phyloP scores from a whole-genome alignment of 92 coral and sea anemone genomes.

The Scolanthus callimorphus region DNA sequence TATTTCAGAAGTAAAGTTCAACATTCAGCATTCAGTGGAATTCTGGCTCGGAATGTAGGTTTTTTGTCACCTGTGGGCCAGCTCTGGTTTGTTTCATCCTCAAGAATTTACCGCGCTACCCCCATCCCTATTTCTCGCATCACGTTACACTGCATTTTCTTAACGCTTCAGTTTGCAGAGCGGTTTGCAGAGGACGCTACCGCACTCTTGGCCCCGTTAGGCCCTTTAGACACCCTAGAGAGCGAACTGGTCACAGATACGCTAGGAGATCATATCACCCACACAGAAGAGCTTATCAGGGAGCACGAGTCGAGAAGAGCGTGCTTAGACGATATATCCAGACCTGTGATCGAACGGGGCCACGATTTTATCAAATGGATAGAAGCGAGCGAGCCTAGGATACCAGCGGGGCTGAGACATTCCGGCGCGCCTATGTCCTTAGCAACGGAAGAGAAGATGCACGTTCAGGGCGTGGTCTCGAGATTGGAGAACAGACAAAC shows the following conservation, averaged over 20 bases:
- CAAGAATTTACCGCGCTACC: too few relatives aligned
- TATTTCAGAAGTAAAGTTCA: too few relatives aligned
- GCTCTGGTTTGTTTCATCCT: too few relatives aligned
- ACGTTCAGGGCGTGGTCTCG: slow-evolving; percentile 38
- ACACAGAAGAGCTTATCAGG: slow-evolving; percentile 57
- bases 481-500: slow-evolving; percentile 42
- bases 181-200: slow-evolving; percentile 50
- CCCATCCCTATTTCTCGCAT: too few relatives aligned
- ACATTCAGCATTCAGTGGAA: too few relatives aligned
- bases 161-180: slow-evolving; percentile 56
- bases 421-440: slow-evolving; percentile 40
- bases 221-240: slow-evolving; percentile 19
- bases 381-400: slow-evolving; percentile 56
- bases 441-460: slow-evolving; percentile 59
- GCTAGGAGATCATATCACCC: slow-evolving; percentile 42
- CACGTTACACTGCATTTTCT: too few relatives aligned
- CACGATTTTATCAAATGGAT: slow-evolving; percentile 55
- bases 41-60: too few relatives aligned
- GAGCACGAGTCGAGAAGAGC: slow-evolving; percentile 61
- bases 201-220: slow-evolving; percentile 37
- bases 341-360: slow-evolving; percentile 66
- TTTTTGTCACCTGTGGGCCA: too few relatives aligned
- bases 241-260: slow-evolving; percentile 62
- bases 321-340: slow-evolving; percentile 41
- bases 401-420: slow-evolving; percentile 57